These are phyloP conservation scores for Micrasema longulum DNA, from an alignment of 1,140 invertebrate genomes.

Conservation along the genomic window DNA sequence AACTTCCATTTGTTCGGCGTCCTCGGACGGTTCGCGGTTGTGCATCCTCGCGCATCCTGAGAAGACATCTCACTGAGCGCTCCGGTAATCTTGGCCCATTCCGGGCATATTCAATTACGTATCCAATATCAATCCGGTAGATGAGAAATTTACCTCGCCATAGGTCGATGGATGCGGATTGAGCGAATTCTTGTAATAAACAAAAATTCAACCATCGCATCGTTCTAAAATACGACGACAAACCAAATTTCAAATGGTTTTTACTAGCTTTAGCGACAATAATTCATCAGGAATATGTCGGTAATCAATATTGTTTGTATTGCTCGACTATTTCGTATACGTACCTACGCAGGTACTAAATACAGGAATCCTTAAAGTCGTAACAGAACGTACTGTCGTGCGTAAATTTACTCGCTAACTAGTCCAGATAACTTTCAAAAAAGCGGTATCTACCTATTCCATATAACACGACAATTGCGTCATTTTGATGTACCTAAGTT, in stretches of 20 bases:
- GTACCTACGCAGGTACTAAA: no score
- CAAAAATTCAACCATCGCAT: no score
- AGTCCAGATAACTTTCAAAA: background rate
- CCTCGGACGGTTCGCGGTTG: conserved; percentile 6
- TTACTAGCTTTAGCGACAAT: no score
- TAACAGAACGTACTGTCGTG: no score
- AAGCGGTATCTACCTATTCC: background rate
- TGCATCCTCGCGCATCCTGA: conserved; percentile 16
- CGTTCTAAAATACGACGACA: no score
- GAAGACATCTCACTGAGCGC: background rate
- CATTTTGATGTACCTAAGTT: conserved; percentile 26
- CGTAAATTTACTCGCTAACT: background rate
- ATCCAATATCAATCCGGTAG: background rate
- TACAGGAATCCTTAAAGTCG: no score
- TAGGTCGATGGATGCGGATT: no score
- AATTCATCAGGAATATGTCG: no score
- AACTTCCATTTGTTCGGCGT: conserved; percentile 26
- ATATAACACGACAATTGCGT: conserved; percentile 21
- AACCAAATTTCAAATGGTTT: no score
- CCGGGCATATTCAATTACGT: background rate
- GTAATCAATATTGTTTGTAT: no score
- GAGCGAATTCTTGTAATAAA: no score
- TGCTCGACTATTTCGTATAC: no score
- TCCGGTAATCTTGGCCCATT: background rate
- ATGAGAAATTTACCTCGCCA: background rate